These are phyloP conservation scores for Geopemphigus sp. DNA, from an alignment of 1,140 invertebrate genomes.

Conservation along the genomic window DNA sequence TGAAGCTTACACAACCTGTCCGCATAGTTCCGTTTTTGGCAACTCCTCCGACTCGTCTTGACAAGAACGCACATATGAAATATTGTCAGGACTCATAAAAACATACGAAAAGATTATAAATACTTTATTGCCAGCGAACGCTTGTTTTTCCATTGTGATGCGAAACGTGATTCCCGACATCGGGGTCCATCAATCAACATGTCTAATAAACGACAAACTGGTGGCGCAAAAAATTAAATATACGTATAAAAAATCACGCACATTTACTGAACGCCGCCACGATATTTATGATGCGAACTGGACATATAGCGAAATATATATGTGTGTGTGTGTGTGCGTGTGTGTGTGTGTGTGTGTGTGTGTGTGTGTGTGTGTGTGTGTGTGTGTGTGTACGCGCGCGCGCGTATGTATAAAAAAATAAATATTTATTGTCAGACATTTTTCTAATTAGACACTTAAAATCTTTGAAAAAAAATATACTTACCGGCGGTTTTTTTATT, in stretches of 20 bases:
- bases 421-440: constrained; percentile 33
- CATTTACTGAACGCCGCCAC: constrained; percentile 30
- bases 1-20: constrained; percentile 27
- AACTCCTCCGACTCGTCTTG: constrained; percentile 28
- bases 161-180: constrained; percentile 38
- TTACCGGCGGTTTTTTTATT: constrained; percentile 18
- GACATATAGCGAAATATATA: constrained; percentile 1
- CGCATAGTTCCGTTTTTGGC: constrained; percentile 47
- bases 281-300: constrained; percentile 33
- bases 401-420: not conserved
- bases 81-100: constrained; percentile 35
- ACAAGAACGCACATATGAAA: constrained; percentile 29
- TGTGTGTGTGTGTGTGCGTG: not conserved
- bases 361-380: not conserved
- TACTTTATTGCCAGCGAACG: constrained; percentile 23
- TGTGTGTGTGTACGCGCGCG: not conserved
- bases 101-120: constrained; percentile 43
- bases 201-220: constrained; percentile 48
- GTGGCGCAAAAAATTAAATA: constrained; percentile 42
- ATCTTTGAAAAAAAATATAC: constrained; percentile 21
- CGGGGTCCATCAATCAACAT: constrained; percentile 46
- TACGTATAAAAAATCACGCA: constrained; percentile 24
- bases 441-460: constrained; percentile 47
- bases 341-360: not conserved
- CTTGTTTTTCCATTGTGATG: constrained; percentile 40